A percentile compares a stretch with the other conserved stretches of the same genome.
Evolutionary conservation across 1,140 invertebrate species (phyloP).

Genomic region (Adoxophyes honmai): DNA sequence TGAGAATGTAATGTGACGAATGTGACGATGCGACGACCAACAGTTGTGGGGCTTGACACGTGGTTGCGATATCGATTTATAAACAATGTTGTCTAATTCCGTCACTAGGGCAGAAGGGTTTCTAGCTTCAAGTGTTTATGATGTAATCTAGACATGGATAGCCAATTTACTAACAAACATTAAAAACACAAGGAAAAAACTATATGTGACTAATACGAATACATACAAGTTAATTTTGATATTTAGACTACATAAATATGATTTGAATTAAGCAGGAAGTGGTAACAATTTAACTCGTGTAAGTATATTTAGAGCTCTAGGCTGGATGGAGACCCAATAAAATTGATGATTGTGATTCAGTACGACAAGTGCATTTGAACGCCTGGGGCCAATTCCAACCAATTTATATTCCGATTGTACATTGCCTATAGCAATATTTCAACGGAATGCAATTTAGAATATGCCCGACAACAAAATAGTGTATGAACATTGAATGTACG

Average conservation of each 20-base stretch:
- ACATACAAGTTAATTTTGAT: too few species aligned
- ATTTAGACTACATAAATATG: too few species aligned
- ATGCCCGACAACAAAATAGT: not conserved
- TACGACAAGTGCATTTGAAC: conserved; percentile 17
- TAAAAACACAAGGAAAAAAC: too few species aligned
- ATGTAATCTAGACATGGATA: conserved; percentile 5
- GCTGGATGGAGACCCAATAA: not conserved
- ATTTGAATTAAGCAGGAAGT: too few species aligned
- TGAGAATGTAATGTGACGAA: conserved; percentile 3
- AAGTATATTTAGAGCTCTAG: not conserved
- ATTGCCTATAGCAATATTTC: conserved; percentile 14
- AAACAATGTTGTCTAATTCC: conserved; percentile 1
- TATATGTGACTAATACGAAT: too few species aligned
- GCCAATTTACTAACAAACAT: not conserved
- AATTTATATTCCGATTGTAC: conserved; percentile 33
- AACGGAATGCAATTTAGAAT: conserved; percentile 11
- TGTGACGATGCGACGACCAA: not conserved
- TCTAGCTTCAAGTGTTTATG: not conserved
- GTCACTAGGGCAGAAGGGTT: conserved; percentile 2
- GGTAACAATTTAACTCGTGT: too few species aligned
- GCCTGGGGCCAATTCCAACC: conserved; percentile 28
- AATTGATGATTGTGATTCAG: conserved; percentile 4
- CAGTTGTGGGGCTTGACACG: conserved; percentile 5
- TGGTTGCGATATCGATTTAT: conserved; percentile 5
- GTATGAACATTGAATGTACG: too few species aligned